Conservation (phyloP, 2,888 invertebrate species). For the Phytoseiulus persimilis region DNA sequence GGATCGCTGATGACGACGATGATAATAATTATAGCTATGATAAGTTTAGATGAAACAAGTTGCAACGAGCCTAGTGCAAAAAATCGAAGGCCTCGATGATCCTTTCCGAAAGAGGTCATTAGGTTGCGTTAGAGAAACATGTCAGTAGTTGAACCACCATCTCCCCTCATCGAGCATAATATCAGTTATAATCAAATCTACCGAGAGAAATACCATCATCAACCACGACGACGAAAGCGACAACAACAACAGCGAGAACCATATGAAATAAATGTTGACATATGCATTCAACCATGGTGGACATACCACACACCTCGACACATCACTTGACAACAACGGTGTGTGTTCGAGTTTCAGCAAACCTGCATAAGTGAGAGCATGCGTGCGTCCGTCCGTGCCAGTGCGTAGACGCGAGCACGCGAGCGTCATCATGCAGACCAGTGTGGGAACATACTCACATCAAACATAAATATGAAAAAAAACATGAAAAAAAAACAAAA, state of each 20-base stretch:
- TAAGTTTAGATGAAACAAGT: not conserved
- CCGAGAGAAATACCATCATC: not conserved
- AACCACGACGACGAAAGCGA: too few species aligned
- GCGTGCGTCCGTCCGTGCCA: too few species aligned
- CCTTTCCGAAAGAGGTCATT: not conserved
- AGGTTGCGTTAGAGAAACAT: not conserved
- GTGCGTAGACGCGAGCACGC: too few species aligned
- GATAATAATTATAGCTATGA: not conserved
- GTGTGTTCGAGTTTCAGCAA: not conserved
- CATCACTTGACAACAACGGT: not conserved
- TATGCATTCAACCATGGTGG: not conserved
- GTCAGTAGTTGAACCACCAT: not conserved
- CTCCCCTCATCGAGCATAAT: not conserved
- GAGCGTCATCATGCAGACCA: not conserved
- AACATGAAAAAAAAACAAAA: not conserved
- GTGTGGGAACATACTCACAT: not conserved
- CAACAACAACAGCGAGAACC: not conserved
- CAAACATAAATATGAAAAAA: not conserved
- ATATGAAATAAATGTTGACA: not conserved
- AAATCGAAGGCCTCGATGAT: not conserved
- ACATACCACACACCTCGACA: not conserved
- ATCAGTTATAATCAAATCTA: not conserved
- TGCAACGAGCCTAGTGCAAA: slow-evolving; percentile 5
- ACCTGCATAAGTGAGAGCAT: too few species aligned
- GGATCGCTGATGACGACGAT: not conserved